These are phyloP conservation scores for Formica exsecta DNA, from an alignment of 1,140 invertebrate genomes.

Conservation along the genomic window DNA sequence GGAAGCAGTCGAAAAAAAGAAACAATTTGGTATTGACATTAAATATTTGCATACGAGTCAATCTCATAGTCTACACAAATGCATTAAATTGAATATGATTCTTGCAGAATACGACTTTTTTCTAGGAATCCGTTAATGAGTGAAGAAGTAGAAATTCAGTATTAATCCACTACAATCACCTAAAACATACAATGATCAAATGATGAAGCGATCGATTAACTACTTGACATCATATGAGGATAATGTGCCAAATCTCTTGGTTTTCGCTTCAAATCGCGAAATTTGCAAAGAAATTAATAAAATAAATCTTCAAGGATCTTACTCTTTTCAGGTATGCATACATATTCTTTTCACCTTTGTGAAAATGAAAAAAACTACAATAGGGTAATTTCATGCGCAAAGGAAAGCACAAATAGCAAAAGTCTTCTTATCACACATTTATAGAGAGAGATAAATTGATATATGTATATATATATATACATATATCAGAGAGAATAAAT, in stretches of 20 bases:
- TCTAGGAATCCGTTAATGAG: constrained; percentile 65
- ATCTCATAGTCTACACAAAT: constrained; percentile 58
- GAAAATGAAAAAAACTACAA: constrained; percentile 48
- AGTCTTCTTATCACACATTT: constrained; percentile 55
- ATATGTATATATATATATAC: not conserved
- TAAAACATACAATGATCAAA: constrained; percentile 79
- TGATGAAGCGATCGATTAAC: constrained; percentile 57
- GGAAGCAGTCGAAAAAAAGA: constrained; percentile 27
- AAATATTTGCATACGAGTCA: constrained; percentile 39
- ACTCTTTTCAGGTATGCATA: constrained; percentile 21
- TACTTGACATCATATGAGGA: constrained; percentile 12
- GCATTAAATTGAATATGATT: constrained; percentile 48
- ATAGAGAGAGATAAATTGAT: constrained; percentile 43
- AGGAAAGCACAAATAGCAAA: constrained; percentile 57
- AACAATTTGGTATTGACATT: constrained; percentile 26
- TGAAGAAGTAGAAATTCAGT: constrained; percentile 64
- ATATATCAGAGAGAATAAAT: not conserved
- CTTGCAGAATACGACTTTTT: constrained; percentile 52
- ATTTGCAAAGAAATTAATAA: constrained; percentile 52
- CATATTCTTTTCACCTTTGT: constrained; percentile 36
- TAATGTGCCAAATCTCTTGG: constrained; percentile 20
- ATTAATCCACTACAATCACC: constrained; percentile 78
- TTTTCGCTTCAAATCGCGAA: not conserved
- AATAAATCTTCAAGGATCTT: constrained; percentile 37
- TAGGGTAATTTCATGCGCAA: constrained; percentile 49